A percentile compares a stretch with the other conserved stretches of the same genome.
Evolutionary conservation across 2,888 invertebrate species (phyloP).

Genomic region (Plutella xylostella): DNA sequence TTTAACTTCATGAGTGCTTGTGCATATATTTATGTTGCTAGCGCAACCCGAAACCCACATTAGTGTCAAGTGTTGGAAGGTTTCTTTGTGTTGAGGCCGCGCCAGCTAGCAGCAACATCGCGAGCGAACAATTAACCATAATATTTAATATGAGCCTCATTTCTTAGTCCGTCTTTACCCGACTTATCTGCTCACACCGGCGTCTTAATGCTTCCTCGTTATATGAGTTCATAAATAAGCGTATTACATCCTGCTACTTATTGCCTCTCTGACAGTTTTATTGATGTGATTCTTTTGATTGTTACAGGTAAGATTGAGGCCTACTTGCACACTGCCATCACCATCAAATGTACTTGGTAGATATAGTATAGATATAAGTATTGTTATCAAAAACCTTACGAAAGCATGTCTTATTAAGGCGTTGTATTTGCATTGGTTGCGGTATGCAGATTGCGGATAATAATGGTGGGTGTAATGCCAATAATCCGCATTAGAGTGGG

Average conservation of each 20-base stretch:
- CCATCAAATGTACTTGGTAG: background rate
- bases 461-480: slow-evolving; percentile 14
- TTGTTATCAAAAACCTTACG: too few species aligned
- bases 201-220: slow-evolving; percentile 26
- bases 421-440: slow-evolving; percentile 1
- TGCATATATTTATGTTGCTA: too few species aligned
- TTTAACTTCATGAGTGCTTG: too few species aligned
- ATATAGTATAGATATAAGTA: slow-evolving; percentile 8
- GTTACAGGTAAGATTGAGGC: slow-evolving; percentile 36
- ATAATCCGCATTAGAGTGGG: slow-evolving; percentile 17
- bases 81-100: too few species aligned
- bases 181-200: slow-evolving; percentile 23
- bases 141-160: slow-evolving; percentile 20
- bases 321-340: background rate
- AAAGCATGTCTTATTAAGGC: slow-evolving; percentile 13
- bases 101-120: slow-evolving; percentile 11
- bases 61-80: too few species aligned
- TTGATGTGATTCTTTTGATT: slow-evolving; percentile 28
- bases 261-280: slow-evolving; percentile 25
- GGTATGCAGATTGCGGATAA: slow-evolving; percentile 10
- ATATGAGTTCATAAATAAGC: slow-evolving; percentile 19
- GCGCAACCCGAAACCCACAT: too few species aligned
- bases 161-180: slow-evolving; percentile 24
- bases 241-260: slow-evolving; percentile 21
- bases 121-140: slow-evolving; percentile 19